A percentile compares a stretch with the other conserved stretches of the same genome.
These are phyloP conservation scores for Eristalinus sepulchralis DNA, from an alignment of 2,888 invertebrate genomes.

Conservation along the genomic window DNA sequence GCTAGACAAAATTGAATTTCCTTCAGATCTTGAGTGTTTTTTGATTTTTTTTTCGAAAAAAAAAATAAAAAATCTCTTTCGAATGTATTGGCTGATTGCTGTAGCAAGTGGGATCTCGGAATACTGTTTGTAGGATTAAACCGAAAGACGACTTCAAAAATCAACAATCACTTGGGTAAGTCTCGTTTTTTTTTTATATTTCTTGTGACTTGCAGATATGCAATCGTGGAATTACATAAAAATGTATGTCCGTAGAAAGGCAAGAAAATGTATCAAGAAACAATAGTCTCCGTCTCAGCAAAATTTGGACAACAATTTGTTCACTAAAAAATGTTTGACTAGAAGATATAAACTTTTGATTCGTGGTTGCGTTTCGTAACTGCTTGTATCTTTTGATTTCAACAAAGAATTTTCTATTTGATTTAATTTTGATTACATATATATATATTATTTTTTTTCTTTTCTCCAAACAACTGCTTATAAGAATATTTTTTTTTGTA, in stretches of 20 bases:
- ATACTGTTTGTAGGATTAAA: conserved; percentile 22
- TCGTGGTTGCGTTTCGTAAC: conserved; percentile 37
- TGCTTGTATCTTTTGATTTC: conserved; percentile 21
- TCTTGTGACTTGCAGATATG: conserved; percentile 20
- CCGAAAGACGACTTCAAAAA: conserved; percentile 4
- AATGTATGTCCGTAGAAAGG: conserved; percentile 46
- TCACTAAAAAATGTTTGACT: conserved; percentile 63
- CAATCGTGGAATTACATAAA: conserved; percentile 57
- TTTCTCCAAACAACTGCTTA: neutral
- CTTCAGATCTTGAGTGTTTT: neutral
- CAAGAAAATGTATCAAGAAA: neutral
- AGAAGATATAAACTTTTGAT: conserved; percentile 50
- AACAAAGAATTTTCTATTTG: conserved; percentile 61
- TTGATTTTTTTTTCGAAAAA: neutral
- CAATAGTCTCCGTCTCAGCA: neutral
- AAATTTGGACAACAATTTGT: neutral
- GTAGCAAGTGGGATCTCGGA: conserved; percentile 20
- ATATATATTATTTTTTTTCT: conserved; percentile 22
- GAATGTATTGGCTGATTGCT: neutral
- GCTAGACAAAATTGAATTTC: neutral
- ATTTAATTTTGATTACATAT: conserved; percentile 71
- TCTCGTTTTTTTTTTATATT: conserved; percentile 4
- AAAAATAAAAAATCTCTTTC: neutral
- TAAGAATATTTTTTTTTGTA: conserved; percentile 1
- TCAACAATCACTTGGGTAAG: conserved; percentile 33